Percentiles rank a stretch among this genome's conserved stretches.
phyloP scores from a whole-genome alignment of 2,797 vertebrate species.

The Simalia tracyae region DNA sequence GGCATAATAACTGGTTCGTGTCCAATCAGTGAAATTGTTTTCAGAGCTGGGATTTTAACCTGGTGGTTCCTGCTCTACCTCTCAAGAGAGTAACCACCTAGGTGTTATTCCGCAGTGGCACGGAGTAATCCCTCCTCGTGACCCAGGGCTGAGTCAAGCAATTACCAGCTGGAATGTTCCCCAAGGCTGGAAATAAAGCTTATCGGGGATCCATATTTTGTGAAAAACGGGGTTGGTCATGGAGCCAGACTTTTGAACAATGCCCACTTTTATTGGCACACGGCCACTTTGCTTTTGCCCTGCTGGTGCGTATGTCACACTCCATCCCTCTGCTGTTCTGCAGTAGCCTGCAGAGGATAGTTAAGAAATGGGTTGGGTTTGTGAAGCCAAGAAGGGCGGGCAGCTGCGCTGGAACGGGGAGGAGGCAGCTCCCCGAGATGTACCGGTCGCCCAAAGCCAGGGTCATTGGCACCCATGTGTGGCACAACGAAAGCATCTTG shows the following conservation, averaged over 20 bases:
- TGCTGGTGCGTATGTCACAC: neutral
- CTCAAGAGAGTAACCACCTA: neutral
- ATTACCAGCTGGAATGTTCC: too few species aligned
- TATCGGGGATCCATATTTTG: neutral
- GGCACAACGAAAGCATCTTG: too few species aligned
- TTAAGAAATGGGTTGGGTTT: neutral
- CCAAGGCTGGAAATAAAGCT: neutral
- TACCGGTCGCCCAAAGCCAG: neutral
- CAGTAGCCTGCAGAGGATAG: neutral
- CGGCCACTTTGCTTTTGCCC: neutral
- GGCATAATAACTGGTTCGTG: neutral
- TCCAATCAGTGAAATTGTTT: neutral
- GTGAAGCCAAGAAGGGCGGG: neutral
- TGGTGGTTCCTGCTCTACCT: neutral
- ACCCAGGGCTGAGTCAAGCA: neutral
- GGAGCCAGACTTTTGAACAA: neutral
- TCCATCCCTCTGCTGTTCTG: neutral
- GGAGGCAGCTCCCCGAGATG: neutral
- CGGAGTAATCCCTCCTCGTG: neutral
- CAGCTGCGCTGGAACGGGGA: neutral
- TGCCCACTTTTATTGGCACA: neutral
- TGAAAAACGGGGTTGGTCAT: neutral
- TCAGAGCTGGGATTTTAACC: neutral
- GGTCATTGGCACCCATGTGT: too few species aligned
- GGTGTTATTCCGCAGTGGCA: neutral